Percentiles rank a stretch among this genome's conserved stretches.
phyloP scores from a whole-genome alignment of 2,797 vertebrate genomes.

The Labeo calbasu region DNA sequence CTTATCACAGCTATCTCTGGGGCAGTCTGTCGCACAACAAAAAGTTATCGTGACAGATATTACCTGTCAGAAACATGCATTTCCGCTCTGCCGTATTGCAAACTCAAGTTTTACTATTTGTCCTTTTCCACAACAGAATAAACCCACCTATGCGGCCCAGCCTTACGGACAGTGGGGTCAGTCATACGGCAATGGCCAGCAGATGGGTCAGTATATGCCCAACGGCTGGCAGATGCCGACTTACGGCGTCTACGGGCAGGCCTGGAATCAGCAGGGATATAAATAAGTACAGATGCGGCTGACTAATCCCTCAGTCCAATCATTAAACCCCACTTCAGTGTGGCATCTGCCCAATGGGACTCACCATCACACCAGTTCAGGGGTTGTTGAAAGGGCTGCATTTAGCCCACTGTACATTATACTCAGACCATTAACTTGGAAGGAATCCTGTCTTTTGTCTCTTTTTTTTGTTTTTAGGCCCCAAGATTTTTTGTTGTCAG shows the following conservation, averaged over 20 bases:
- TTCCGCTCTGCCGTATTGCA: neutral
- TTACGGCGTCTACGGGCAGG: conserved; percentile 92
- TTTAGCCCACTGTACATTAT: conserved; percentile 59
- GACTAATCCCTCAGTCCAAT: conserved; percentile 44
- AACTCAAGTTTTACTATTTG: neutral
- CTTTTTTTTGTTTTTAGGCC: conserved; percentile 37
- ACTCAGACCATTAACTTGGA: conserved; percentile 58
- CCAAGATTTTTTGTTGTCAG: conserved; percentile 44
- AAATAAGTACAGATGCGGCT: conserved; percentile 85
- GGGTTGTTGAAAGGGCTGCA: conserved; percentile 55
- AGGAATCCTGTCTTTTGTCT: conserved; percentile 32
- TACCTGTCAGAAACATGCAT: too few species aligned
- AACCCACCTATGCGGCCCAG: conserved; percentile 90
- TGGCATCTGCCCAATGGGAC: conserved; percentile 54
- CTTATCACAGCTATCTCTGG: too few species aligned
- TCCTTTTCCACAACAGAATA: conserved; percentile 62
- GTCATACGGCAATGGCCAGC: conserved; percentile 93
- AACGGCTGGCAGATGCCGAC: conserved; percentile 97
- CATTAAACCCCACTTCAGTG: conserved; percentile 47
- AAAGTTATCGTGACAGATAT: too few species aligned
- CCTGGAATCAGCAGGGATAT: conserved; percentile 97
- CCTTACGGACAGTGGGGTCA: conserved; percentile 96
- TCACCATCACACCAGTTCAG: conserved; percentile 53
- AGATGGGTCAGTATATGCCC: conserved; percentile 94
- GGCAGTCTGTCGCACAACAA: too few species aligned